Percentiles rank a stretch among this genome's conserved stretches.
Conservation (phyloP, 2,888 invertebrate genomes). For the Plagodis pulveraria region DNA sequence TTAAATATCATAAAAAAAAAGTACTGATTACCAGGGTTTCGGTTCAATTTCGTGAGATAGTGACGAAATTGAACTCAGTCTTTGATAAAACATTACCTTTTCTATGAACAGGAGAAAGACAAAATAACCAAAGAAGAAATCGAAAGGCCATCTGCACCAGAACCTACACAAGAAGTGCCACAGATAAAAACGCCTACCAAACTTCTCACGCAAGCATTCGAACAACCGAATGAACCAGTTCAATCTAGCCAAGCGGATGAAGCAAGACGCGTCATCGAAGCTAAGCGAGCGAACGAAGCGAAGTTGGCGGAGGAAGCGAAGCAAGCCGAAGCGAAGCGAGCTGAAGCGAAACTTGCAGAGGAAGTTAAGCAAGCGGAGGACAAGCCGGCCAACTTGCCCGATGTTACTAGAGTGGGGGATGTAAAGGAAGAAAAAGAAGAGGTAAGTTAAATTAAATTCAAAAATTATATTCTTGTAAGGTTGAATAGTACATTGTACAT, state of each 20-base stretch:
- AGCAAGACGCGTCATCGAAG: constrained; percentile 14
- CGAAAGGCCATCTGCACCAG: constrained; percentile 36
- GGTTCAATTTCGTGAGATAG: too few species aligned
- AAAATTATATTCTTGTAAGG: too few species aligned
- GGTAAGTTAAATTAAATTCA: constrained; percentile 37
- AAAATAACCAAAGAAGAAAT: constrained; percentile 50
- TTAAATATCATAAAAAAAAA: too few species aligned
- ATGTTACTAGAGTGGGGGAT: constrained; percentile 70
- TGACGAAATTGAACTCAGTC: too few species aligned
- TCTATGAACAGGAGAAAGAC: constrained; percentile 61
- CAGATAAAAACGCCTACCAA: constrained; percentile 8
- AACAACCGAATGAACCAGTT: constrained; percentile 10
- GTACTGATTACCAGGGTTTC: too few species aligned
- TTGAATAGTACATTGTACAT: too few species aligned
- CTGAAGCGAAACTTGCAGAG: constrained; percentile 16
- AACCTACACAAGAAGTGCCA: constrained; percentile 18
- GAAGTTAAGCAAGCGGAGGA: constrained; percentile 22
- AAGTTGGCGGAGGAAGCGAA: constrained; percentile 21
- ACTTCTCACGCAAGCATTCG: constrained; percentile 10
- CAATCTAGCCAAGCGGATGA: constrained; percentile 23
- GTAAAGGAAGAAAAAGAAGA: constrained; percentile 65
- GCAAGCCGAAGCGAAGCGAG: constrained; percentile 13
- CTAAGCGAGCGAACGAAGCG: constrained; percentile 14
- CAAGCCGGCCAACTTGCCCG: constrained; percentile 58
- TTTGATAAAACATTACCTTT: neutral